These are phyloP conservation scores for Gonocerus acuteangulatus DNA, from an alignment of 2,888 invertebrate species.

Conservation along the genomic window DNA sequence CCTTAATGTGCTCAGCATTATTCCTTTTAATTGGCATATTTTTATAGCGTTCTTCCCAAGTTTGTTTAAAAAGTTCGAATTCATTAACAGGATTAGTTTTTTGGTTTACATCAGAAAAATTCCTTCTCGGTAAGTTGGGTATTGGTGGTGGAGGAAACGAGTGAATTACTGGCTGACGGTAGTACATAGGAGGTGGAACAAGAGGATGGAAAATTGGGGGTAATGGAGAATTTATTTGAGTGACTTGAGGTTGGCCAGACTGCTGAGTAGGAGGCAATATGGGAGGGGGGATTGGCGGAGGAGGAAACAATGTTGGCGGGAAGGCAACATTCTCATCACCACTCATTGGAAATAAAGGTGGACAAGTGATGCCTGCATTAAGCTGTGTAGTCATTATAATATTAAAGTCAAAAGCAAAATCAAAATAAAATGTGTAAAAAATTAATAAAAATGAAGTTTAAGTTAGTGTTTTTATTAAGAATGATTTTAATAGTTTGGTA, in stretches of 20 bases:
- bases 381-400: conserved; percentile 5
- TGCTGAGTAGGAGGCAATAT: not conserved
- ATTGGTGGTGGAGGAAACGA: not conserved
- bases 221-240: conserved; percentile 1
- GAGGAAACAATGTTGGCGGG: too few relatives aligned
- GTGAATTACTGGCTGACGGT: not conserved
- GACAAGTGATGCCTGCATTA: not conserved
- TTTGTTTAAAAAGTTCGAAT: not conserved
- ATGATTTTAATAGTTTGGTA: conserved; percentile 17
- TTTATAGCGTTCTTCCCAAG: not conserved
- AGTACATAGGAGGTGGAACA: conserved; percentile 9
- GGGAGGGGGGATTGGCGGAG: not conserved
- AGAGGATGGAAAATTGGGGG: conserved; percentile 7
- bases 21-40: not conserved
- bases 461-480: conserved; percentile 4
- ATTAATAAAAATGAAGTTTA: conserved; percentile 5
- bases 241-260: not conserved
- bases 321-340: too few relatives aligned
- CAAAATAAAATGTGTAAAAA: not conserved
- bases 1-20: too few relatives aligned
- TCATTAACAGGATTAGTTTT: not conserved
- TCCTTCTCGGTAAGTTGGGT: too few relatives aligned
- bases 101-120: not conserved
- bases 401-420: not conserved
- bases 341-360: not conserved